These are phyloP conservation scores for Nasonovia ribisnigri DNA, from an alignment of 2,888 invertebrate species.

Conservation along the genomic window DNA sequence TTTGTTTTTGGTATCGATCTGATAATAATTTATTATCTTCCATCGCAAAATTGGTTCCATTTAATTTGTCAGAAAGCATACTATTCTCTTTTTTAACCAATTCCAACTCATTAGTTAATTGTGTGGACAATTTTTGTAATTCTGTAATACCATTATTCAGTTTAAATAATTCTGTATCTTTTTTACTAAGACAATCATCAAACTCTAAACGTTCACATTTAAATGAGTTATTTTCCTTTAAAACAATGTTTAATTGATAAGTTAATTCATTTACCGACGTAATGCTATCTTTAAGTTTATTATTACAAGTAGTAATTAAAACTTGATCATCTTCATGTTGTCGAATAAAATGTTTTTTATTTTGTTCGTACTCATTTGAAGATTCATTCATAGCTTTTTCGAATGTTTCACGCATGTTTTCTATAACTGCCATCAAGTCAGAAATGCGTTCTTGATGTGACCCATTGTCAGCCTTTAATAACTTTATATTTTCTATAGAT, in stretches of 20 bases:
- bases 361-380: slow-evolving; percentile 23
- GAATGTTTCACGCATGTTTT: slow-evolving; percentile 39
- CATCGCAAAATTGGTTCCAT: neutral
- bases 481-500: slow-evolving; percentile 58
- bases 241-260: slow-evolving; percentile 26
- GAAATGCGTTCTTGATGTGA: neutral
- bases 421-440: slow-evolving; percentile 33
- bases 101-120: slow-evolving; percentile 19
- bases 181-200: slow-evolving; percentile 24
- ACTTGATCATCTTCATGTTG: slow-evolving; percentile 43
- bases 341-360: slow-evolving; percentile 36
- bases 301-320: neutral
- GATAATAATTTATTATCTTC: slow-evolving; percentile 75
- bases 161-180: slow-evolving; percentile 25
- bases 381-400: slow-evolving; percentile 35
- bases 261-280: slow-evolving; percentile 9
- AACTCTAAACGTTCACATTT: neutral
- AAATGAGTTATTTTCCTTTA: slow-evolving; percentile 53
- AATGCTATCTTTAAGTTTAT: slow-evolving; percentile 10
- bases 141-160: slow-evolving; percentile 46
- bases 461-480: slow-evolving; percentile 57
- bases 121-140: neutral
- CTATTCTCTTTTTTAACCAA: slow-evolving; percentile 35
- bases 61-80: slow-evolving; percentile 37
- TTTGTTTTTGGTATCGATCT: slow-evolving; percentile 83